A percentile compares a stretch with the other conserved stretches of the same genome.
phyloP scores from a whole-genome alignment of 2,888 invertebrate genomes.

The Blastobasis adustella region DNA sequence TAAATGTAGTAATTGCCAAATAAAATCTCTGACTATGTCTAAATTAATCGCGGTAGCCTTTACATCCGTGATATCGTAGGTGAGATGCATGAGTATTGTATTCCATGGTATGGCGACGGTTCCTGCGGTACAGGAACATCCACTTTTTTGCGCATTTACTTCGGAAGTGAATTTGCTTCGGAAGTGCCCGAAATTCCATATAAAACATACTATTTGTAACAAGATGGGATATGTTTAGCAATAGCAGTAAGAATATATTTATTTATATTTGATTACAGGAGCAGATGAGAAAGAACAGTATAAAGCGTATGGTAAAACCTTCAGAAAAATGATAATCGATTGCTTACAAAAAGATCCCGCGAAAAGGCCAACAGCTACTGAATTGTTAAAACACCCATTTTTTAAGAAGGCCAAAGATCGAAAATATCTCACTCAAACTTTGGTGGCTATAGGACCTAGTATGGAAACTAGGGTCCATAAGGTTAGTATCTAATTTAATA shows the following conservation, averaged over 20 bases:
- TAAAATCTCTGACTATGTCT: too few relatives aligned
- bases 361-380: slow-evolving; percentile 95
- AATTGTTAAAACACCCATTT: slow-evolving; percentile 96
- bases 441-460: slow-evolving; percentile 90
- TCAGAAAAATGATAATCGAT: slow-evolving; percentile 96
- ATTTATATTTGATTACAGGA: slow-evolving; percentile 41
- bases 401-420: slow-evolving; percentile 98
- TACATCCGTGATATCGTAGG: too few relatives aligned
- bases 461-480: slow-evolving; percentile 94
- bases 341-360: slow-evolving; percentile 97
- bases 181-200: too few relatives aligned
- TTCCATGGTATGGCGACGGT: too few relatives aligned
- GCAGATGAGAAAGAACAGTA: slow-evolving; percentile 98
- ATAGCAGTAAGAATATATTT: too few relatives aligned
- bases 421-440: slow-evolving; percentile 88
- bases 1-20: too few relatives aligned
- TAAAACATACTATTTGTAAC: too few relatives aligned
- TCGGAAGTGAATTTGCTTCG: neutral
- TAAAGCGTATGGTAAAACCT: slow-evolving; percentile 97
- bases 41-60: too few relatives aligned
- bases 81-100: too few relatives aligned
- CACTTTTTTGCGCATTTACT: too few relatives aligned
- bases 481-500: slow-evolving; percentile 51
- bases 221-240: too few relatives aligned
- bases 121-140: too few relatives aligned